Conservation (phyloP, 1,140 invertebrate genomes). For the Bombus breviceps region DNA sequence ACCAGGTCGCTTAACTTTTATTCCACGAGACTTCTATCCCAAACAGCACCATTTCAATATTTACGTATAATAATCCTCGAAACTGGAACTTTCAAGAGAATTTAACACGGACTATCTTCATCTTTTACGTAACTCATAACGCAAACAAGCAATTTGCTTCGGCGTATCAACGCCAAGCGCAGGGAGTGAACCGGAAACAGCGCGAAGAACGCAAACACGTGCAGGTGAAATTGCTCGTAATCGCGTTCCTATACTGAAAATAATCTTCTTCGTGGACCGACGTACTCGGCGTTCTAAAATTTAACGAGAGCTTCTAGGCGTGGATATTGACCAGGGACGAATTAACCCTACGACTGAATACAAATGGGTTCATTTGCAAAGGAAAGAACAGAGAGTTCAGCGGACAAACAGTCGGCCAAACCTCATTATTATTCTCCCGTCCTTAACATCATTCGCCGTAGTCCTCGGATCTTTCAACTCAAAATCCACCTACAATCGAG, state of each 20-base stretch:
- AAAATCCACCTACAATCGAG: conserved; percentile 17
- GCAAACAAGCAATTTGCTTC: not conserved
- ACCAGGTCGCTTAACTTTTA: not conserved
- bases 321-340: conserved; percentile 29
- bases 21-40: not conserved
- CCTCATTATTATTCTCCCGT: conserved; percentile 28
- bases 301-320: conserved; percentile 25
- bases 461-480: not conserved
- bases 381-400: conserved; percentile 23
- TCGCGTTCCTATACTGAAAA: conserved; percentile 2
- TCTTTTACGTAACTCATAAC: not conserved
- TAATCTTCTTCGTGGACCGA: not conserved
- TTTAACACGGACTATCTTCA: not conserved
- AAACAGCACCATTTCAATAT: not conserved
- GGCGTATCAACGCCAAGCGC: not conserved
- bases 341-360: conserved; percentile 55
- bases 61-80: not conserved
- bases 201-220: no score
- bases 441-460: not conserved
- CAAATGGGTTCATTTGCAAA: conserved; percentile 61
- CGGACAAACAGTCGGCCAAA: conserved; percentile 29
- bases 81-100: not conserved
- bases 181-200: no score
- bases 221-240: no score
- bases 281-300: conserved; percentile 12